phyloP scores from a whole-genome alignment of 2,113 vertebrate genomes.

The Plectropomus leopardus region DNA sequence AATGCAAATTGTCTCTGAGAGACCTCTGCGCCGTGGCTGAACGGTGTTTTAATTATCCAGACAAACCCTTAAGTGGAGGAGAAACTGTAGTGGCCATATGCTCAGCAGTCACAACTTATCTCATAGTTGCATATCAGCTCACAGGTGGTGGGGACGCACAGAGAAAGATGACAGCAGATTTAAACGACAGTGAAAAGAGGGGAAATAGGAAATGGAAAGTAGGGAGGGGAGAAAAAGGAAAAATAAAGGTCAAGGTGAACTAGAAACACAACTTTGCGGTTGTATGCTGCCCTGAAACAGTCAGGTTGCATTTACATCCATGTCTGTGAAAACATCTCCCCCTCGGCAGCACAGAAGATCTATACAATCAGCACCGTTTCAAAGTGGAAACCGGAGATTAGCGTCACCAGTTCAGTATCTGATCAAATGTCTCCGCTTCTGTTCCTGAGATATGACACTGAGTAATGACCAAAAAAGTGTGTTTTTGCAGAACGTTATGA shows the following conservation, averaged over 20 bases:
- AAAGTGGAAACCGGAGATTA: too few relatives aligned
- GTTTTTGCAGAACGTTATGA: too few relatives aligned
- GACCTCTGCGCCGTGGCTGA: constrained; percentile 37
- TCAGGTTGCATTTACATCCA: too few relatives aligned
- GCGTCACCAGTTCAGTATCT: too few relatives aligned
- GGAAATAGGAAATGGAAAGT: background rate
- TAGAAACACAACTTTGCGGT: too few relatives aligned
- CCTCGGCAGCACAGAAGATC: too few relatives aligned
- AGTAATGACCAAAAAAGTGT: too few relatives aligned
- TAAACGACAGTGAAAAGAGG: background rate
- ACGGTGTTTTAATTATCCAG: constrained; percentile 65
- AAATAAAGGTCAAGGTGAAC: background rate
- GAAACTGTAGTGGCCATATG: constrained; percentile 37
- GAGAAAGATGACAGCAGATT: background rate
- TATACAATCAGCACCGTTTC: too few relatives aligned
- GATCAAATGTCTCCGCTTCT: too few relatives aligned
- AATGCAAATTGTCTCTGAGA: constrained; percentile 41
- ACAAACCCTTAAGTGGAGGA: constrained; percentile 43
- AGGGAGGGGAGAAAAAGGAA: background rate
- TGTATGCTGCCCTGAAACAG: too few relatives aligned
- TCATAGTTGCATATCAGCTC: background rate
- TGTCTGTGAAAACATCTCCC: too few relatives aligned
- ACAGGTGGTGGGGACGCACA: constrained; percentile 4
- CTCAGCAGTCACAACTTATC: constrained; percentile 37
- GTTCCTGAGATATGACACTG: too few relatives aligned